Evolutionary conservation across 2,888 invertebrate species (phyloP), one percentile per base, ranked within the genome.

Genomic region (Scrobipalpa atriplicella): DNA sequence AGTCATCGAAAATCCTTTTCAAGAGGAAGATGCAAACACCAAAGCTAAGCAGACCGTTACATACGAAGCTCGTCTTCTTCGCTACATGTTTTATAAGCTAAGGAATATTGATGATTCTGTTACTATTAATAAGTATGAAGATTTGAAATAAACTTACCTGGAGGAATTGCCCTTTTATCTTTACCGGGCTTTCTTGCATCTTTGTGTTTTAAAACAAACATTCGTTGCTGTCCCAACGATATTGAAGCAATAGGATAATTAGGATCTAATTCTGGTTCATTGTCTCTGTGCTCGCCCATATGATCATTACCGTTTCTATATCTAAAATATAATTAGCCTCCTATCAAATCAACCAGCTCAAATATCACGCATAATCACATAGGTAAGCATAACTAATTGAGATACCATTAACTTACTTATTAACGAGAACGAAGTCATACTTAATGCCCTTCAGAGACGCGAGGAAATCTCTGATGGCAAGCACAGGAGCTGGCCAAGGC

Each of bases 1-100:
- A 0, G 94, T 96, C 10, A 95, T 97, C 62, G 98, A 98, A 78
- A 95, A 95, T 69, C 96, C 97, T 2, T 93, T 98, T 75, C 96
- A 97, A 79, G 94, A 95, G 71, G 95, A 94, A 73, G 95, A 95
- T 68, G 90, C 93, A 0, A 95, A 95, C 69, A 93, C 94, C 7
- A 94, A 95, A 75, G 97, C 97, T 5, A 96, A 96, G 79, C 97
- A 98, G 85, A 98, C 98, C 0, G 98, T 98, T 0, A 96, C 98
- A 0, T 98, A 96, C 77, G 98, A 99, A 91, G 96, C 98, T 0
- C 93, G 98, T 66, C 93, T 96, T 69, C 89, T 98, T 52, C 97
- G 98, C 81, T 95, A 96, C 75, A 93, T 98, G 78, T 94, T 98
- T 71, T 92, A 97, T 71, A 95, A 95, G 78, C 83, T 96, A 67